phyloP scores from a whole-genome alignment of 2,797 vertebrate species.

The Acanthurus tractus region DNA sequence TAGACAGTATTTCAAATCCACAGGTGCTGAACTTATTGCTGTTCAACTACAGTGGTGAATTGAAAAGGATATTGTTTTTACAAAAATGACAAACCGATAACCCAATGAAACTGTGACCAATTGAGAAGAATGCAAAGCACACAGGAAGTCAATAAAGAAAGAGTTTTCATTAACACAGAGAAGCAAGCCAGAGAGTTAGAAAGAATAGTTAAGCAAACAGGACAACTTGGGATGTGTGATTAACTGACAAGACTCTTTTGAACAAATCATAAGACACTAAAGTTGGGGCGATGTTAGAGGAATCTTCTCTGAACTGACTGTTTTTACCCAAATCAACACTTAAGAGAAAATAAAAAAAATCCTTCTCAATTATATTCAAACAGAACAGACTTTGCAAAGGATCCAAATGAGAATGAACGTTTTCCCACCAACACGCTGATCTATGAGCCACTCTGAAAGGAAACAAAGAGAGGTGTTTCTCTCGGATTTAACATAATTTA shows the following conservation, averaged over 20 bases:
- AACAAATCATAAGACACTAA: not conserved
- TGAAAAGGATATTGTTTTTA: not conserved
- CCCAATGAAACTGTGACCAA: too few species aligned
- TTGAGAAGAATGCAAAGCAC: not conserved
- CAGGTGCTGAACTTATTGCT: not conserved
- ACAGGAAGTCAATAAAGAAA: not conserved
- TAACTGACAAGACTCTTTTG: not conserved
- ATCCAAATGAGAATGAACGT: constrained; percentile 5
- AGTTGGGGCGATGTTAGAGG: not conserved
- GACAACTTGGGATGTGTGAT: not conserved
- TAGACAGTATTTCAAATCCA: constrained; percentile 2
- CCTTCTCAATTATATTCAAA: constrained; percentile 10
- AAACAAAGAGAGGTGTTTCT: not conserved
- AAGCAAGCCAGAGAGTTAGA: not conserved
- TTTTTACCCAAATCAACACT: not conserved
- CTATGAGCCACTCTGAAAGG: constrained; percentile 10
- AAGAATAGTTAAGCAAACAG: not conserved
- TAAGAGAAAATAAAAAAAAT: not conserved
- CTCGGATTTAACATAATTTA: not conserved
- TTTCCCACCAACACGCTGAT: not conserved
- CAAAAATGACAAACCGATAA: not conserved
- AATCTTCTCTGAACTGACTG: not conserved
- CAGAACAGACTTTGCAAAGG: not conserved
- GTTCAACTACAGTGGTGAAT: not conserved
- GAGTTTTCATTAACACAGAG: not conserved